Conservation (phyloP, 2,888 invertebrate species). For the Dermolepida albohirtum region DNA sequence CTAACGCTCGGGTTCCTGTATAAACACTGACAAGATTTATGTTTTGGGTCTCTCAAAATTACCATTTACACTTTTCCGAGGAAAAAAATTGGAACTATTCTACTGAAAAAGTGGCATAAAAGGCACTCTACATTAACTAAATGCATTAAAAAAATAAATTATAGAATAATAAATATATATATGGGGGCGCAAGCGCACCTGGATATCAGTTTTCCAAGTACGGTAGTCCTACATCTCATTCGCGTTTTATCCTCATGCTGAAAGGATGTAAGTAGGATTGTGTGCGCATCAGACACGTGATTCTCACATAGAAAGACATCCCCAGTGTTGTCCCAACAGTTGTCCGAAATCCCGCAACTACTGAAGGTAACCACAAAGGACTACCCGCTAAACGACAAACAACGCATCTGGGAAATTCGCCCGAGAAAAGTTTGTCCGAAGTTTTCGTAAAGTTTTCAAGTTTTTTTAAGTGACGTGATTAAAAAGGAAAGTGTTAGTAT, state of each 20-base stretch:
- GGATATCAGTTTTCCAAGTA: conserved; percentile 50
- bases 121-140: not conserved
- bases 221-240: conserved; percentile 52
- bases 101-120: not conserved
- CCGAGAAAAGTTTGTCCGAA: conserved; percentile 12
- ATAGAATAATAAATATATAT: conserved; percentile 30
- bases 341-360: conserved; percentile 36
- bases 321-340: conserved; percentile 14
- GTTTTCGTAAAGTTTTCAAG: conserved; percentile 11
- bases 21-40: conserved; percentile 31
- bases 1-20: conserved; percentile 6
- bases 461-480: conserved; percentile 6
- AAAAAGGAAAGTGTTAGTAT: conserved; percentile 9
- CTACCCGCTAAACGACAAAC: conserved; percentile 2
- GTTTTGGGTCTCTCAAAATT: not conserved
- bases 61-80: not conserved
- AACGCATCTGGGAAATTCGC: conserved; percentile 26
- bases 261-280: conserved; percentile 34
- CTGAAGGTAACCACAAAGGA: conserved; percentile 9
- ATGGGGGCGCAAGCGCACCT: conserved; percentile 49
- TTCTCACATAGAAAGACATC: conserved; percentile 15
- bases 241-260: conserved; percentile 51
- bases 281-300: conserved; percentile 31
- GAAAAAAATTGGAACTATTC: not conserved
- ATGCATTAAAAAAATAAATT: conserved; percentile 3